A percentile compares a stretch with the other conserved stretches of the same genome.
These are phyloP conservation scores for Phyllotis vaccarum DNA, from an alignment of 2,797 vertebrate species.

Conservation along the genomic window DNA sequence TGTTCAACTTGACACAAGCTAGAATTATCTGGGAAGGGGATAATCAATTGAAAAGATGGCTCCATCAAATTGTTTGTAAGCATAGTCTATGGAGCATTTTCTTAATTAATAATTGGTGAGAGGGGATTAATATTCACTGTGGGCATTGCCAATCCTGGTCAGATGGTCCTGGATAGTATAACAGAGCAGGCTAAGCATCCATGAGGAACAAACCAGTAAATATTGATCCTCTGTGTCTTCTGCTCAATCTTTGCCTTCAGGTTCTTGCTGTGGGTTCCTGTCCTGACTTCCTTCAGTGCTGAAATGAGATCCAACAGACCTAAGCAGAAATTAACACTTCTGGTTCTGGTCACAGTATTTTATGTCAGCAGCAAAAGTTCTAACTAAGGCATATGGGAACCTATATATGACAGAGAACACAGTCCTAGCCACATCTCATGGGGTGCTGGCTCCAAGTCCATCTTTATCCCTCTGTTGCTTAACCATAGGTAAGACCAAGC, in stretches of 20 bases:
- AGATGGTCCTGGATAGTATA: background rate
- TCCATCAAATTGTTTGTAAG: background rate
- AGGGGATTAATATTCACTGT: background rate
- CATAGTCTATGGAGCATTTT: background rate
- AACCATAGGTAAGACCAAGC: background rate
- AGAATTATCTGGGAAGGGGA: background rate
- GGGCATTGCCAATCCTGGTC: background rate
- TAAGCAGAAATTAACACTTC: background rate
- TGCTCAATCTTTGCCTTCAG: background rate
- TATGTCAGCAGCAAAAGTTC: background rate
- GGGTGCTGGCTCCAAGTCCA: background rate
- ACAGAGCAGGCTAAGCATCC: background rate
- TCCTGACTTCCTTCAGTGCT: background rate
- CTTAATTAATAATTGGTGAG: background rate
- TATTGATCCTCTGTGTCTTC: background rate
- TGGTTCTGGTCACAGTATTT: background rate
- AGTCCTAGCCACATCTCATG: fast-evolving
- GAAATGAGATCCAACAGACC: background rate
- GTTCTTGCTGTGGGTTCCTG: background rate
- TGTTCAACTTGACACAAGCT: background rate
- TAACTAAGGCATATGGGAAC: background rate
- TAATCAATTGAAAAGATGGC: background rate
- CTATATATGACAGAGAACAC: background rate
- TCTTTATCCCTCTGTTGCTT: background rate
- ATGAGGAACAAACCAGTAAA: background rate